Conservation (phyloP, 1,140 invertebrate species). For the Drosophila trapezifrons region DNA sequence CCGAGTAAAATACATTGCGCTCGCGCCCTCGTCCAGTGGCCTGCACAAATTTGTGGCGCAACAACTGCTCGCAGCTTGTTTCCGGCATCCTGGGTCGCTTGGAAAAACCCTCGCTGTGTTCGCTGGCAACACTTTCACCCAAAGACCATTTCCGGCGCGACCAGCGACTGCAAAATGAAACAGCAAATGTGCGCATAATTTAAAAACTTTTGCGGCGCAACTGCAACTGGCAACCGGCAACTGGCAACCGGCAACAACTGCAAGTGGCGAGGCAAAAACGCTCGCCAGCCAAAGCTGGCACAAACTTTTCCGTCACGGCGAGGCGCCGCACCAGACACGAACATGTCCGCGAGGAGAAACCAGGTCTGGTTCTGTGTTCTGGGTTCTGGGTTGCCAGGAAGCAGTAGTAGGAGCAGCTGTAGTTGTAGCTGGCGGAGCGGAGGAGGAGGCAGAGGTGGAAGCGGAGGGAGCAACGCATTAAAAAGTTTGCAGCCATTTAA, state of each 20-base stretch:
- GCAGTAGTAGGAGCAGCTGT: not conserved
- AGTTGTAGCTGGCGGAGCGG: not conserved
- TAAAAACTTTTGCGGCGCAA: slow-evolving; percentile 77
- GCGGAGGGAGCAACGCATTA: slow-evolving; percentile 62
- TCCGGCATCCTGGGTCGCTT: slow-evolving; percentile 27
- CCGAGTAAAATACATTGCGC: slow-evolving; percentile 34
- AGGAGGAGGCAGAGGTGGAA: not conserved
- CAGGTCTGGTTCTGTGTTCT: not conserved
- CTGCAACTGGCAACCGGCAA: slow-evolving; percentile 67
- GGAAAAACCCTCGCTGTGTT: slow-evolving; percentile 28
- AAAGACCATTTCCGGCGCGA: slow-evolving; percentile 76
- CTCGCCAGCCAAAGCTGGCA: slow-evolving; percentile 31
- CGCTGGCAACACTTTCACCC: slow-evolving; percentile 75
- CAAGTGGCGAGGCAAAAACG: slow-evolving; percentile 69
- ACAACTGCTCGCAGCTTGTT: slow-evolving; percentile 68
- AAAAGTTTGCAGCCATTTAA: slow-evolving; percentile 84
- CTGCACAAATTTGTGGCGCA: slow-evolving; percentile 62
- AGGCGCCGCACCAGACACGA: slow-evolving; percentile 68
- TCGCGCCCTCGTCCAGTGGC: slow-evolving; percentile 8
- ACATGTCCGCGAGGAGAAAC: slow-evolving; percentile 49
- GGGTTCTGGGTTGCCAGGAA: not conserved
- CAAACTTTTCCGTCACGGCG: slow-evolving; percentile 54
- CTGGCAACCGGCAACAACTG: slow-evolving; percentile 56
- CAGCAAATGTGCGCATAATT: slow-evolving; percentile 81
- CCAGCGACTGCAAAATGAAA: slow-evolving; percentile 58